Evolutionary conservation across 2,797 vertebrate species (phyloP).

Genomic region (Apogon hyalosoma): DNA sequence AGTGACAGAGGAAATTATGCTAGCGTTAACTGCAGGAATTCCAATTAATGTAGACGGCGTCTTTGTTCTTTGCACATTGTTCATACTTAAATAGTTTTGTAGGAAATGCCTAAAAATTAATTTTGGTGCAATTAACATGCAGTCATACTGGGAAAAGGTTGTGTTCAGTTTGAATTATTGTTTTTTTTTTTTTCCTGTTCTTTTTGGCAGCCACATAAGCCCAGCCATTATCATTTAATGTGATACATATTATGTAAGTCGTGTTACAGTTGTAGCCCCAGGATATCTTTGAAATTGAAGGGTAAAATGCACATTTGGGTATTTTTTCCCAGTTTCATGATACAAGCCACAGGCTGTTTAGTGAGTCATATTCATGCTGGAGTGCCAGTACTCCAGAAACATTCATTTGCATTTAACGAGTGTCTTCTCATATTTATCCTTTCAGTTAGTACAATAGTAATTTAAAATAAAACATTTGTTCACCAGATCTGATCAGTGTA

Average conservation of each 20-base stretch:
- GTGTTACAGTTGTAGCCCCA: conserved; percentile 38
- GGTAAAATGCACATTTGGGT: conserved; percentile 26
- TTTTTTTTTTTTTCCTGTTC: conserved; percentile 52
- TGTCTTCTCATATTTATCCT: conserved; percentile 5
- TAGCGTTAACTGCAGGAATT: conserved; percentile 50
- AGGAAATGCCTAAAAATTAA: conserved; percentile 38
- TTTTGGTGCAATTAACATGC: conserved; percentile 69
- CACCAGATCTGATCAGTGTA: too few species aligned
- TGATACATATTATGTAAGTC: conserved; percentile 42
- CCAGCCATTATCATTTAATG: conserved; percentile 33
- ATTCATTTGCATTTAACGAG: conserved; percentile 1
- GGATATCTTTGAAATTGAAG: conserved; percentile 22
- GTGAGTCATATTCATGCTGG: conserved; percentile 9
- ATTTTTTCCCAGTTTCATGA: conserved; percentile 16
- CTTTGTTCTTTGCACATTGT: conserved; percentile 75
- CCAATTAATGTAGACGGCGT: conserved; percentile 51
- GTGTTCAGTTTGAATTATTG: conserved; percentile 48
- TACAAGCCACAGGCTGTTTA: conserved; percentile 18
- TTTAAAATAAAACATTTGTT: too few species aligned
- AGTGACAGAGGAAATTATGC: conserved; percentile 36
- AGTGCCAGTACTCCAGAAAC: conserved; percentile 6
- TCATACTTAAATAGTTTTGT: conserved; percentile 64
- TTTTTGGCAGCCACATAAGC: conserved; percentile 32
- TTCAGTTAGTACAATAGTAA: neutral
- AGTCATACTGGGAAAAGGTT: conserved; percentile 48